phyloP scores from a whole-genome alignment of 2,888 invertebrate species.

The Drosophila recens region DNA sequence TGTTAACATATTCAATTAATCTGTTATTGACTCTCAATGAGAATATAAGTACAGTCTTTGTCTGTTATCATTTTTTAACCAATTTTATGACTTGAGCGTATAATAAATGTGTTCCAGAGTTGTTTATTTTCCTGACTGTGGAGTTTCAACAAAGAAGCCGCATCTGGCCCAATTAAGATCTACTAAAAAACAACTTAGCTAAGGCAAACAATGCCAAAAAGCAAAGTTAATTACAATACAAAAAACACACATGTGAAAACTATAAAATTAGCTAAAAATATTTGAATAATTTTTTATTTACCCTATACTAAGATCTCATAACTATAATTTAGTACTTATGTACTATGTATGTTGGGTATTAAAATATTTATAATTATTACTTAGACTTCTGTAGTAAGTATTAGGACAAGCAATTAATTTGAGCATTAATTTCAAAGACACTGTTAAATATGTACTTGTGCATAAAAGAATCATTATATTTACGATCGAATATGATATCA shows the following conservation, averaged over 20 bases:
- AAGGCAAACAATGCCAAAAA: slow-evolving; percentile 24
- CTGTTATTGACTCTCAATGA: not conserved
- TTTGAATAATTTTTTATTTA: not conserved
- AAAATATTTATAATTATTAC: not conserved
- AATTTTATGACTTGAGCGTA: not conserved
- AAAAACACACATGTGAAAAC: not conserved
- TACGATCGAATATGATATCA: slow-evolving; percentile 40
- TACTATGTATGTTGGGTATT: slow-evolving; percentile 9
- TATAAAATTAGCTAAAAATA: not conserved
- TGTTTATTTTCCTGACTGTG: not conserved
- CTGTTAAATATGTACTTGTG: slow-evolving; percentile 21
- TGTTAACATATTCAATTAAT: not conserved
- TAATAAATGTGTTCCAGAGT: no score
- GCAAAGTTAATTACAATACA: slow-evolving; percentile 14
- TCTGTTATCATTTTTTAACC: not conserved
- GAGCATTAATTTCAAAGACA: not conserved
- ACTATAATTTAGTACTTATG: not conserved
- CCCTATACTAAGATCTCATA: not conserved
- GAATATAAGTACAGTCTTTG: not conserved
- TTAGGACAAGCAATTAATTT: slow-evolving; percentile 17
- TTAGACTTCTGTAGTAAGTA: not conserved
- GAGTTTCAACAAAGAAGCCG: slow-evolving; percentile 28
- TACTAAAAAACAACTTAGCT: slow-evolving; percentile 19
- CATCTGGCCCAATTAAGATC: slow-evolving; percentile 34
- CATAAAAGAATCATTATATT: slow-evolving; percentile 54